Conservation (phyloP, 2,797 vertebrate genomes). For the Peromyscus attwateri region DNA sequence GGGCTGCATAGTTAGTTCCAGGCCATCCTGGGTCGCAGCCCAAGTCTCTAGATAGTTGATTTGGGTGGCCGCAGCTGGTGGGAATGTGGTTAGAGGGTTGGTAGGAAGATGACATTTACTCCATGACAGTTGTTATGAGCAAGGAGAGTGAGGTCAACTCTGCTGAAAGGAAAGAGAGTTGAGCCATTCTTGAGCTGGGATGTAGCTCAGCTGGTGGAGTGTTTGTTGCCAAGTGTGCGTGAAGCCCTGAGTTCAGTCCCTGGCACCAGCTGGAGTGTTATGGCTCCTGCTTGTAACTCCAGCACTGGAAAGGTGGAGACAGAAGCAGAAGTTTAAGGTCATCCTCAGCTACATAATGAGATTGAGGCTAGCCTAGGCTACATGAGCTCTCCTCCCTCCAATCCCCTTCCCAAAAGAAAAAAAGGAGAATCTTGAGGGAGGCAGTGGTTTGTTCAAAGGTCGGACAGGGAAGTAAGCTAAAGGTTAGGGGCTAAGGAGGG, state of each 20-base stretch:
- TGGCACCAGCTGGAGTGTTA: no score
- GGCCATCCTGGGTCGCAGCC: neutral
- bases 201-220: neutral
- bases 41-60: neutral
- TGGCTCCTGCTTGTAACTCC: neutral
- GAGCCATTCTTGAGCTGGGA: neutral
- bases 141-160: no score
- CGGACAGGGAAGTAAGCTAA: neutral
- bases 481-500: neutral
- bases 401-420: neutral
- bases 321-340: no score
- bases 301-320: neutral
- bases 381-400: neutral
- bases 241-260: neutral
- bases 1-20: neutral
- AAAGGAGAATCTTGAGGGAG: neutral
- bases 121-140: neutral
- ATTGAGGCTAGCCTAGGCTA: neutral
- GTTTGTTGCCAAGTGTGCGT: no score
- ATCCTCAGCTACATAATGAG: neutral
- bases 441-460: neutral
- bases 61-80: neutral
- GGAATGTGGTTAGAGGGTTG: neutral
- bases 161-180: neutral
- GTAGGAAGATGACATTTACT: neutral